Evolutionary conservation across 2,797 vertebrate species (phyloP).

Genomic region (Sarcoramphus papa): DNA sequence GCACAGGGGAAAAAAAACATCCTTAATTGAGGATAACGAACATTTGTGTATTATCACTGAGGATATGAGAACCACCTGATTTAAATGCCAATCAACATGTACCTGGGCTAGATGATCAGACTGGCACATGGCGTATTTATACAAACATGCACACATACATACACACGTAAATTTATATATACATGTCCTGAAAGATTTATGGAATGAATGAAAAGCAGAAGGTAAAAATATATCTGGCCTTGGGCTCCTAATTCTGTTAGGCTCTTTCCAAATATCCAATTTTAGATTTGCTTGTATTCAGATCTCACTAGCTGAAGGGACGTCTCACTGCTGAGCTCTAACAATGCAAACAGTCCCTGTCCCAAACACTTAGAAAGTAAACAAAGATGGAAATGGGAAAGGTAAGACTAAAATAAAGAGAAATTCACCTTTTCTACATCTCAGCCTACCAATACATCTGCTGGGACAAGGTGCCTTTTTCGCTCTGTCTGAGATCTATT

Average conservation of each 20-base stretch:
- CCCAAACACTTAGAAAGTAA: neutral
- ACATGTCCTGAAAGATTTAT: neutral
- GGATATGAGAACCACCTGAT: neutral
- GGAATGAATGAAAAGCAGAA: neutral
- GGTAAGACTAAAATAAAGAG: neutral
- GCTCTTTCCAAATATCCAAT: neutral
- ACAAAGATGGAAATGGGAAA: neutral
- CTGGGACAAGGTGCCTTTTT: neutral
- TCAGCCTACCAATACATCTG: neutral
- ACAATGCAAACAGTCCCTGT: neutral
- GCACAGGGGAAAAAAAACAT: no score
- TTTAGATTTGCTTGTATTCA: neutral
- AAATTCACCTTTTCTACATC: neutral
- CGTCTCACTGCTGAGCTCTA: neutral
- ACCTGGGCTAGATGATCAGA: neutral
- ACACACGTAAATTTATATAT: accelerated
- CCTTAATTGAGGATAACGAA: neutral
- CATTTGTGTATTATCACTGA: neutral
- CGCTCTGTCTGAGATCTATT: neutral
- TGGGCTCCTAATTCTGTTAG: neutral
- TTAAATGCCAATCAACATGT: neutral
- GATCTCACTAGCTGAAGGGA: neutral
- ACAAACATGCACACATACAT: neutral
- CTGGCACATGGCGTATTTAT: accelerated
- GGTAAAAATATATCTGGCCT: neutral